Percentiles rank a stretch among this genome's conserved stretches.
These are phyloP conservation scores for Turnix velox DNA, from an alignment of 2,113 vertebrate species.

Conservation along the genomic window DNA sequence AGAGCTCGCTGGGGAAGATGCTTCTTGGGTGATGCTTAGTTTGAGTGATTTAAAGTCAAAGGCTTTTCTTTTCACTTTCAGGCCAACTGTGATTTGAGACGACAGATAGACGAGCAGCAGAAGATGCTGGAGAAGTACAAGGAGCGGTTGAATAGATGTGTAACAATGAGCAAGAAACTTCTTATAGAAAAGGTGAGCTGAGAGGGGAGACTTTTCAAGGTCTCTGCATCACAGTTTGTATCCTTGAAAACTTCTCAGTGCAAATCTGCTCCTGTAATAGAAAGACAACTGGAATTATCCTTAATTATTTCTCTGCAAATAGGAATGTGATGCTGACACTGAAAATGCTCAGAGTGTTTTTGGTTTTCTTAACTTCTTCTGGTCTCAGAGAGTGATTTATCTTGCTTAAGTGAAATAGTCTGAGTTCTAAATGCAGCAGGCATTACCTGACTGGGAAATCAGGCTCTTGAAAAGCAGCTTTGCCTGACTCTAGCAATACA, in stretches of 20 bases:
- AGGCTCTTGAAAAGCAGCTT: neutral
- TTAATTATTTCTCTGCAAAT: neutral
- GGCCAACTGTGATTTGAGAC: conserved; percentile 96
- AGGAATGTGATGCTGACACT: neutral
- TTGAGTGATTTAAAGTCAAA: neutral
- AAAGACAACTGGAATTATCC: neutral
- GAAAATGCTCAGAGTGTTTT: neutral
- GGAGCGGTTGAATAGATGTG: conserved; percentile 97
- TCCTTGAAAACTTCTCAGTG: neutral
- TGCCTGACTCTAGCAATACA: neutral
- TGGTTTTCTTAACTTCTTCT: neutral
- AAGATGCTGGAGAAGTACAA: conserved; percentile 99
- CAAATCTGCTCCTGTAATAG: neutral
- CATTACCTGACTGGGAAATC: neutral
- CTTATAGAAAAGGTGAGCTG: conserved; percentile 96
- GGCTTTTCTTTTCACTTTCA: conserved; percentile 49
- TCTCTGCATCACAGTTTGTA: neutral
- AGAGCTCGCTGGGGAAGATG: neutral
- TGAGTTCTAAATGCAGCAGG: neutral
- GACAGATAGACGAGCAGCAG: conserved; percentile 97
- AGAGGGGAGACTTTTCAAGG: neutral
- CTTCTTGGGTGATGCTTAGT: neutral
- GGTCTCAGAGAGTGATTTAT: neutral
- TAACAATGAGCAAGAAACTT: conserved; percentile 99
- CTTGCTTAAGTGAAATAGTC: neutral